Percentiles rank a stretch among this genome's conserved stretches.
Evolutionary conservation across 2,797 vertebrate species (phyloP).

Genomic region (Eleutherodactylus coqui): DNA sequence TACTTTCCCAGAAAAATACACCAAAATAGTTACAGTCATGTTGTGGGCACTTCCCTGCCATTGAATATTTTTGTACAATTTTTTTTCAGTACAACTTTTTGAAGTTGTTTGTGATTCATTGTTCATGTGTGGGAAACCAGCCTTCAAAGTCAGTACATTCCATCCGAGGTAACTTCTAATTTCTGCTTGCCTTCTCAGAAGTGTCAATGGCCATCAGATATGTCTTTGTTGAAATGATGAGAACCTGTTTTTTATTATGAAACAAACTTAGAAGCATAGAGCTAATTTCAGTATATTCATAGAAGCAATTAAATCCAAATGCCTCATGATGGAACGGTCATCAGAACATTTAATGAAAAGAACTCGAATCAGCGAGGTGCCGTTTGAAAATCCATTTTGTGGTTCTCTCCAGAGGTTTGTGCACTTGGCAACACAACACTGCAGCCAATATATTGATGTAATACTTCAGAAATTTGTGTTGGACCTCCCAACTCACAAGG

Average conservation of each 20-base stretch:
- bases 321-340: slow-evolving; percentile 33
- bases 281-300: slow-evolving; percentile 41
- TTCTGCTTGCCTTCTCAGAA: slow-evolving; percentile 43
- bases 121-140: slow-evolving; percentile 12
- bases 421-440: slow-evolving; percentile 14
- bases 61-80: neutral
- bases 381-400: slow-evolving; percentile 42
- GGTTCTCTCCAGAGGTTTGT: slow-evolving; percentile 32
- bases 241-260: slow-evolving; percentile 36
- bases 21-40: slow-evolving; percentile 12
- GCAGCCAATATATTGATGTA: neutral
- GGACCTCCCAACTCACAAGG: neutral
- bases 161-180: slow-evolving; percentile 22
- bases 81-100: neutral
- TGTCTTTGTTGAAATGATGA: slow-evolving; percentile 42
- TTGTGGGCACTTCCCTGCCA: neutral
- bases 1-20: neutral
- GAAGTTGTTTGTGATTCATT: neutral
- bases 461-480: neutral
- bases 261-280: slow-evolving; percentile 8
- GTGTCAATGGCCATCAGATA: slow-evolving; percentile 49
- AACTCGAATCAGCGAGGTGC: slow-evolving; percentile 42
- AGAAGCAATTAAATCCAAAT: slow-evolving; percentile 49
- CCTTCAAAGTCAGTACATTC: slow-evolving; percentile 45
- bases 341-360: slow-evolving; percentile 39